Evolutionary conservation across 2,113 vertebrate species (phyloP).

Genomic region (Rhinolophus ferrumequinum): DNA sequence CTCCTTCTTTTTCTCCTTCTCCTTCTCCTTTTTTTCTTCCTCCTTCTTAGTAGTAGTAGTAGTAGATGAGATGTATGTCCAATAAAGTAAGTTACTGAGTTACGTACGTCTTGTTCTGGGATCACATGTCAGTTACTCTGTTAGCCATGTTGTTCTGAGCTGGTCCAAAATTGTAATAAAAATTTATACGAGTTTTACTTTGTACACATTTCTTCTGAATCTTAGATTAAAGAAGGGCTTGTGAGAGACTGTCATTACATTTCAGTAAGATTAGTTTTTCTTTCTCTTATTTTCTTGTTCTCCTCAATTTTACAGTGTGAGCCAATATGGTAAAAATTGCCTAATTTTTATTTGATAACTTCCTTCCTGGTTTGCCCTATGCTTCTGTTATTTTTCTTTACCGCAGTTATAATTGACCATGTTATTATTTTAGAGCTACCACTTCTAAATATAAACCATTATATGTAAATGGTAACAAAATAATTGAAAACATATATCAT

Average conservation of each 20-base stretch:
- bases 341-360: conserved; percentile 60
- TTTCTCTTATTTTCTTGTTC: conserved; percentile 34
- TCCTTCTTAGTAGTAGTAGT: too few species aligned
- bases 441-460: conserved; percentile 23
- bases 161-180: conserved; percentile 76
- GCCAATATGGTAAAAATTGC: neutral
- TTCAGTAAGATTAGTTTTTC: conserved; percentile 39
- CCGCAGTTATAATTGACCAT: neutral
- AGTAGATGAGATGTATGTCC: neutral
- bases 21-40: too few species aligned
- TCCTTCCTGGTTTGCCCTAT: neutral
- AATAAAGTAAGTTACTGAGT: neutral
- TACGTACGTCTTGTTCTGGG: neutral
- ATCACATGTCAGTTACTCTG: conserved; percentile 58
- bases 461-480: conserved; percentile 54
- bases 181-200: conserved; percentile 54
- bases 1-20: too few species aligned
- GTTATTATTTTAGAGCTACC: neutral
- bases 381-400: conserved; percentile 52
- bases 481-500: conserved; percentile 57
- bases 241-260: neutral
- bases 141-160: conserved; percentile 75
- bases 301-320: conserved; percentile 21
- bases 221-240: neutral
- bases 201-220: conserved; percentile 18